phyloP scores from a whole-genome alignment of 2,113 vertebrate genomes.

The Scytalopus superciliaris region DNA sequence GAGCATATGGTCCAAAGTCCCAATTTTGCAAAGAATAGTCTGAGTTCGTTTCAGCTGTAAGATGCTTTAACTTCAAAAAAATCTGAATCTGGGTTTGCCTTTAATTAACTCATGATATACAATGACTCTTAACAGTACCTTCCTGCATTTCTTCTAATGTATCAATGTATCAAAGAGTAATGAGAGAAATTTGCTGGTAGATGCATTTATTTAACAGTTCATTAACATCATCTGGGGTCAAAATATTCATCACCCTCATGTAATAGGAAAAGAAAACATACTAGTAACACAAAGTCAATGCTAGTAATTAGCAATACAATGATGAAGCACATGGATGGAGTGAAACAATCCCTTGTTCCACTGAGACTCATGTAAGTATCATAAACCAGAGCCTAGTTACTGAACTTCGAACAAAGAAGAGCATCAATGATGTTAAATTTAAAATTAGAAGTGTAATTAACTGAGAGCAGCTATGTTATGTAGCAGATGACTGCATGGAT shows the following conservation, averaged over 20 bases:
- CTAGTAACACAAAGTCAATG: background rate
- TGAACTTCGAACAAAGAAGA: background rate
- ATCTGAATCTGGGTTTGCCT: background rate
- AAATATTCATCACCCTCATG: conserved; percentile 15
- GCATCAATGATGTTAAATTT: background rate
- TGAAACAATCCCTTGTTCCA: background rate
- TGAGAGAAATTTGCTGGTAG: background rate
- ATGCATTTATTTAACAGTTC: conserved; percentile 15
- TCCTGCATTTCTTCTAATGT: background rate
- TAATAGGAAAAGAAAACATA: background rate
- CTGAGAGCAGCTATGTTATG: background rate
- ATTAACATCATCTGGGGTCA: conserved; percentile 38
- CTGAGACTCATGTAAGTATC: background rate
- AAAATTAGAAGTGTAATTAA: background rate
- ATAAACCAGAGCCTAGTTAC: background rate
- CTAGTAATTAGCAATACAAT: background rate
- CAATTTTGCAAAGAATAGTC: background rate
- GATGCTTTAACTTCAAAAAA: background rate
- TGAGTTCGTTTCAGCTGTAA: background rate
- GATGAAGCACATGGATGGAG: background rate
- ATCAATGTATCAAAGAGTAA: conserved; percentile 5
- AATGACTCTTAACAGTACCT: background rate
- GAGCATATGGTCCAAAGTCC: background rate
- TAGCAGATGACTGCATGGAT: background rate
- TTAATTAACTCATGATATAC: background rate